These are phyloP conservation scores for Tinea pellionella DNA, from an alignment of 2,888 invertebrate genomes.

Conservation along the genomic window DNA sequence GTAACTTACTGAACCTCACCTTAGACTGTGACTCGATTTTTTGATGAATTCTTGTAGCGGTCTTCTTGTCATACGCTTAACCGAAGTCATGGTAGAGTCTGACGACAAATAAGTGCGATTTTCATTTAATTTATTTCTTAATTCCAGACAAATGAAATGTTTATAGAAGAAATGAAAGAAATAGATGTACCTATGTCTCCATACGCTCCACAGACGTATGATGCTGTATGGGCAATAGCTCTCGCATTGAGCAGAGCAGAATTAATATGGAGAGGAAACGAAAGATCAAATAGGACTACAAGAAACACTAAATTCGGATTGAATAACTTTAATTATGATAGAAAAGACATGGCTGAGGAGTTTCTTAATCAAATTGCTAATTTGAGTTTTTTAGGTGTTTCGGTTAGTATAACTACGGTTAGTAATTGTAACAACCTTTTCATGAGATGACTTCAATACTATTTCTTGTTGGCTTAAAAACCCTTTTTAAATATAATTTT, in stretches of 20 bases:
- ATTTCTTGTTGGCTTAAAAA: too few species aligned
- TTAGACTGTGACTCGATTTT: too few species aligned
- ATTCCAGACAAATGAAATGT: slow-evolving; percentile 74
- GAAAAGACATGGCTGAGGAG: slow-evolving; percentile 77
- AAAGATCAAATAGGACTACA: slow-evolving; percentile 28
- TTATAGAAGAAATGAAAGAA: slow-evolving; percentile 68
- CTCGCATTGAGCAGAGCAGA: slow-evolving; percentile 77
- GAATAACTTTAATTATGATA: slow-evolving; percentile 77
- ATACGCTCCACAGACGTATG: slow-evolving; percentile 86
- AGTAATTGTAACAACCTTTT: too few species aligned
- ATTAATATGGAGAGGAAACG: slow-evolving; percentile 57
- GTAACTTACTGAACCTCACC: too few species aligned
- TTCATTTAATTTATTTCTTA: too few species aligned
- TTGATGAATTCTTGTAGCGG: too few species aligned
- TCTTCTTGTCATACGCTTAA: too few species aligned
- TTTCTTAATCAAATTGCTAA: slow-evolving; percentile 78
- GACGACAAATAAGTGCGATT: too few species aligned
- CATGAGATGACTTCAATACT: too few species aligned
- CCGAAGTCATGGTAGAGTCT: too few species aligned
- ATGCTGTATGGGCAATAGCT: slow-evolving; percentile 92
- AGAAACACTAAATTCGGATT: slow-evolving; percentile 40
- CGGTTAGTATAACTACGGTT: slow-evolving; percentile 77
- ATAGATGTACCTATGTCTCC: slow-evolving; percentile 69
- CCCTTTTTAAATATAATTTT: too few species aligned
- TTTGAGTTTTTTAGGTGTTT: slow-evolving; percentile 85